phyloP scores from a whole-genome alignment of 2,888 invertebrate species.

The Andrena dorsata region DNA sequence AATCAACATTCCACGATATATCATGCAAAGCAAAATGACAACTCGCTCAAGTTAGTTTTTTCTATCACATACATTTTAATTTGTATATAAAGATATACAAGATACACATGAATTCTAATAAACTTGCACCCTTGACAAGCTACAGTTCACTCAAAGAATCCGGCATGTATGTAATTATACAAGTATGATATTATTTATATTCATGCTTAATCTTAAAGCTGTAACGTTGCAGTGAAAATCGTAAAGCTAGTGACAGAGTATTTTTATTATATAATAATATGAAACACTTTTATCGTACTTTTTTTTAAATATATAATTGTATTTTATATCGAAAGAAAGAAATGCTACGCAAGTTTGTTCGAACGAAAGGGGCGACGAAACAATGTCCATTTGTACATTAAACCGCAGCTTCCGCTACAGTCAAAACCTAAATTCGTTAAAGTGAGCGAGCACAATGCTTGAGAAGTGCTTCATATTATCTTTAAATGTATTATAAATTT shows the following conservation, averaged over 20 bases:
- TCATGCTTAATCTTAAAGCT: constrained; percentile 19
- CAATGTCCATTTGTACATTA: constrained; percentile 24
- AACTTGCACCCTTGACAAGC: constrained; percentile 33
- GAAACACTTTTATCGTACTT: constrained; percentile 46
- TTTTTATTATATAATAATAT: constrained; percentile 45
- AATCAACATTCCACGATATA: constrained; percentile 11
- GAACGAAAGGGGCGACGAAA: background rate
- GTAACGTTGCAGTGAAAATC: constrained; percentile 25
- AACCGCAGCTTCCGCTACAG: constrained; percentile 12
- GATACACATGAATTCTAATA: constrained; percentile 32
- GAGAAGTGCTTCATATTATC: constrained; percentile 52
- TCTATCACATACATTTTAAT: constrained; percentile 36
- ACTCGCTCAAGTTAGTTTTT: constrained; percentile 12
- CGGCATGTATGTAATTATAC: constrained; percentile 22
- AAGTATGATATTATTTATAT: constrained; percentile 28
- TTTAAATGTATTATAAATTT: constrained; percentile 35
- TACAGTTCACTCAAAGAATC: constrained; percentile 32
- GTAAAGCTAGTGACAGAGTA: constrained; percentile 47
- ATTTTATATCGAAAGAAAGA: constrained; percentile 13
- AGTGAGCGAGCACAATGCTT: constrained; percentile 9
- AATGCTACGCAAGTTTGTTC: constrained; percentile 6
- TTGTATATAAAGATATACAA: constrained; percentile 30
- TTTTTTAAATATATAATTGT: constrained; percentile 18
- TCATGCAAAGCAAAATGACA: constrained; percentile 32
- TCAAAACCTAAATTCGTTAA: constrained; percentile 12